phyloP scores from a whole-genome alignment of 1,140 invertebrate genomes.

The Neelides sp. region DNA sequence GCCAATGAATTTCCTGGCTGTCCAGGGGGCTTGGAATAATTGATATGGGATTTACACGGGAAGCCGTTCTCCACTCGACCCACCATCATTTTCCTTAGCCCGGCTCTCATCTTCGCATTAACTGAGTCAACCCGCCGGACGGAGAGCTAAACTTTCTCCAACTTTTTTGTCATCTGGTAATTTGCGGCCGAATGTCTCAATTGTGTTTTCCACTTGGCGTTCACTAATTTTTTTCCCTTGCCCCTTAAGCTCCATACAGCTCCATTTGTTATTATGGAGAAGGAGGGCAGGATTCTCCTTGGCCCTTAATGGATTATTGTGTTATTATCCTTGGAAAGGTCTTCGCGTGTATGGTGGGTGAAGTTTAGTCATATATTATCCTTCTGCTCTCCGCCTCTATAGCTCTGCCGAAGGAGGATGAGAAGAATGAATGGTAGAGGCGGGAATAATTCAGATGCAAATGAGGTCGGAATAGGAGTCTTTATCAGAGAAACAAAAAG shows the following conservation, averaged over 20 bases:
- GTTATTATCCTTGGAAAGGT: not conserved
- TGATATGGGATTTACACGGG: constrained; percentile 29
- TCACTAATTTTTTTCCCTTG: constrained; percentile 15
- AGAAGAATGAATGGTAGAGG: constrained; percentile 6
- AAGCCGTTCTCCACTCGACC: constrained; percentile 13
- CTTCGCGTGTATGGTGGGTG: too few relatives aligned
- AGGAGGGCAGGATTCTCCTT: not conserved
- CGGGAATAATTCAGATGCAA: constrained; percentile 28
- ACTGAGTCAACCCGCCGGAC: constrained; percentile 17
- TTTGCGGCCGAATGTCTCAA: constrained; percentile 31
- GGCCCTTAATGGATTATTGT: constrained; percentile 2
- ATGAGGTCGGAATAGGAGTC: constrained; percentile 23
- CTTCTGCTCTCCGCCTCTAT: too few relatives aligned
- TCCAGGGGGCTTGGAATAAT: constrained; percentile 30
- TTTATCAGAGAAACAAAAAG: constrained; percentile 25
- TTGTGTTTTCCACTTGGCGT: constrained; percentile 22
- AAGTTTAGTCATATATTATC: too few relatives aligned
- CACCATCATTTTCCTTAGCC: not conserved
- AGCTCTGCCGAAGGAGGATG: constrained; percentile 2
- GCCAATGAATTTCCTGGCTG: constrained; percentile 30
- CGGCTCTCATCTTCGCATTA: constrained; percentile 28
- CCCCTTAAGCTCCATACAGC: not conserved
- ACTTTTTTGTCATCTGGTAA: constrained; percentile 26
- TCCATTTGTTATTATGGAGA: not conserved
- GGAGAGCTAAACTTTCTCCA: constrained; percentile 7